Percentiles rank a stretch among this genome's conserved stretches.
Evolutionary conservation across 2,113 vertebrate genomes (phyloP).

Genomic region (Geococcyx californianus): DNA sequence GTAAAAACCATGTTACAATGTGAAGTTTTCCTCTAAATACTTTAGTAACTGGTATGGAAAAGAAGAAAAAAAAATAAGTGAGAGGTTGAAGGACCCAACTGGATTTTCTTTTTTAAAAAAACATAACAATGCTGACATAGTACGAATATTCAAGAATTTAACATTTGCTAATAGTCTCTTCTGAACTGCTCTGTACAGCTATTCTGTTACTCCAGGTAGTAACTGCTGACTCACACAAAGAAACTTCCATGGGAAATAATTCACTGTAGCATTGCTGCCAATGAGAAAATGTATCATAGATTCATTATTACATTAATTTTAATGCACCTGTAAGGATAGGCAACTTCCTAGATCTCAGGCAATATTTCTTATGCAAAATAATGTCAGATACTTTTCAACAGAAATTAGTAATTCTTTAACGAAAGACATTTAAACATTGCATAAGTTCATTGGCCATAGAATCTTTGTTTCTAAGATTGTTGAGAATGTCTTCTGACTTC

Average conservation of each 20-base stretch:
- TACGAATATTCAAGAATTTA: neutral
- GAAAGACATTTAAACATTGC: neutral
- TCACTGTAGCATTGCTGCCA: neutral
- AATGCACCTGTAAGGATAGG: neutral
- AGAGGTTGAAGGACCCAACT: neutral
- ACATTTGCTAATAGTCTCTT: neutral
- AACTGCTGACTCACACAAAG: neutral
- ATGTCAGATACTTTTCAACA: neutral
- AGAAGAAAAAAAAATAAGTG: neutral
- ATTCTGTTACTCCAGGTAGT: neutral
- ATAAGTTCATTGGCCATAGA: neutral
- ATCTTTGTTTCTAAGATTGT: neutral
- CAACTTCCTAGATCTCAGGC: neutral
- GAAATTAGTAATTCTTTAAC: neutral
- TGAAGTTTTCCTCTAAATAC: neutral
- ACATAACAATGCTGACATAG: neutral
- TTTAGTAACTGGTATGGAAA: neutral
- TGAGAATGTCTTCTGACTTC: neutral
- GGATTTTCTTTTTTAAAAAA: neutral
- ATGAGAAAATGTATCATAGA: neutral
- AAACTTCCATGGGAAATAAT: neutral
- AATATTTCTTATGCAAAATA: neutral
- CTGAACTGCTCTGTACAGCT: neutral
- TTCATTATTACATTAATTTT: neutral
- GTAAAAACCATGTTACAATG: neutral